Evolutionary conservation across 2,797 vertebrate species (phyloP).

Genomic region (Remorina albescens): DNA sequence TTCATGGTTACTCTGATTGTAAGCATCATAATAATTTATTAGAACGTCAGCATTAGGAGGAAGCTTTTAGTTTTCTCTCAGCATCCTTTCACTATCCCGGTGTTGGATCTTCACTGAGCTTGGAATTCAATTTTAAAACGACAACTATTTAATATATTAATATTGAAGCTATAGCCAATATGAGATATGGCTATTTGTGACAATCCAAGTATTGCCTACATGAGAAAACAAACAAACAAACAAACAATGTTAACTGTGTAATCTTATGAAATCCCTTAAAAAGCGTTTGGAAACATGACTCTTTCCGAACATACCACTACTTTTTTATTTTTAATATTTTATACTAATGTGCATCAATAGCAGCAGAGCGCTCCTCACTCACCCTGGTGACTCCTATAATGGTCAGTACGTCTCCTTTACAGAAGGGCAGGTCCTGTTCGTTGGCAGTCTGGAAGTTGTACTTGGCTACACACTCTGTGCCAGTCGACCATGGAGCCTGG

Average conservation of each 20-base stretch:
- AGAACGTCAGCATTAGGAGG: background rate
- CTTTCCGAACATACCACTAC: background rate
- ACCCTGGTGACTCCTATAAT: conserved; percentile 97
- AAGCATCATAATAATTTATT: background rate
- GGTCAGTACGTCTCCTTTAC: conserved; percentile 96
- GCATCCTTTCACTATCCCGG: background rate
- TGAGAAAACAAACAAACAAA: no score
- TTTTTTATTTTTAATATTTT: no score
- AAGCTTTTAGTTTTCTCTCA: background rate
- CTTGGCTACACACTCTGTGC: conserved; percentile 98
- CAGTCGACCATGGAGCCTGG: conserved; percentile 89
- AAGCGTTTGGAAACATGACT: background rate
- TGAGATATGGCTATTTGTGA: background rate
- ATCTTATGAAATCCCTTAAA: background rate
- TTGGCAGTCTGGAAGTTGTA: conserved; percentile 97
- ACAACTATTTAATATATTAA: background rate
- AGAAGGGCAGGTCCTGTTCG: conserved; percentile 97
- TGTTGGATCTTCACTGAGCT: background rate
- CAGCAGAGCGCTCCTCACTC: conserved; percentile 30
- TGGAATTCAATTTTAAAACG: background rate
- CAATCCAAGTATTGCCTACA: background rate
- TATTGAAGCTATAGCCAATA: background rate
- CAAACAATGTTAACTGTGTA: background rate
- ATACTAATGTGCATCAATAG: background rate
- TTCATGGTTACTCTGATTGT: background rate